Conservation (phyloP, 2,888 invertebrate species). For the Cerceris rybyensis region DNA sequence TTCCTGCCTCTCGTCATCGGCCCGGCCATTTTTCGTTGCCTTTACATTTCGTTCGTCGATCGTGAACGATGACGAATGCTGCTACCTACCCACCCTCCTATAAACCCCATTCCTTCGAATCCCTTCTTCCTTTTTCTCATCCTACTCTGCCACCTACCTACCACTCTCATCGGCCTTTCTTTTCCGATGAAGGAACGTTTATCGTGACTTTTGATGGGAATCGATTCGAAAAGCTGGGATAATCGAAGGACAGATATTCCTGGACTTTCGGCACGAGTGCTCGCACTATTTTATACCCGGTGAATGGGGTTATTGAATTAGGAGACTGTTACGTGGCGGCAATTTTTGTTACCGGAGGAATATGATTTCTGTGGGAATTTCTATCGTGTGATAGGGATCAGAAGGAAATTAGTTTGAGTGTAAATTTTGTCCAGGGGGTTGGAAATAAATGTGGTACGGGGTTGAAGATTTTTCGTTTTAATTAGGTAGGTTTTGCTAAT, state of each 20-base stretch:
- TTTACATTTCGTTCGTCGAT: constrained; percentile 5
- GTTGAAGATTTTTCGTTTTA: too few relatives aligned
- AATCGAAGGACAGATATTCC: neutral
- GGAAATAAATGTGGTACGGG: too few relatives aligned
- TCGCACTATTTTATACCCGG: neutral
- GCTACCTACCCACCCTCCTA: neutral
- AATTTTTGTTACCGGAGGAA: too few relatives aligned
- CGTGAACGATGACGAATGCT: constrained; percentile 6
- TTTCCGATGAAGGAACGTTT: constrained; percentile 1
- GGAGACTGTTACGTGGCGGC: too few relatives aligned
- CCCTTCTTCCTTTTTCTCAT: neutral
- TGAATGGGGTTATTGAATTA: too few relatives aligned
- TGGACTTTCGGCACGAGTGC: neutral
- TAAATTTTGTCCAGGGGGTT: too few relatives aligned
- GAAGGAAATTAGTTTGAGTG: too few relatives aligned
- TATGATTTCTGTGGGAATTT: too few relatives aligned
- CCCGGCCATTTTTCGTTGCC: neutral
- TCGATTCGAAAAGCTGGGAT: neutral
- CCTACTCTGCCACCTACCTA: neutral
- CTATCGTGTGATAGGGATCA: too few relatives aligned
- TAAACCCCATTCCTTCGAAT: neutral
- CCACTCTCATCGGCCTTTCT: neutral
- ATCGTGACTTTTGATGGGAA: neutral
- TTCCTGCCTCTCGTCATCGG: constrained; percentile 6
- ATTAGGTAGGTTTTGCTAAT: too few relatives aligned